Conservation (phyloP, 2,888 invertebrate genomes). For the Cephonodes hylas region DNA sequence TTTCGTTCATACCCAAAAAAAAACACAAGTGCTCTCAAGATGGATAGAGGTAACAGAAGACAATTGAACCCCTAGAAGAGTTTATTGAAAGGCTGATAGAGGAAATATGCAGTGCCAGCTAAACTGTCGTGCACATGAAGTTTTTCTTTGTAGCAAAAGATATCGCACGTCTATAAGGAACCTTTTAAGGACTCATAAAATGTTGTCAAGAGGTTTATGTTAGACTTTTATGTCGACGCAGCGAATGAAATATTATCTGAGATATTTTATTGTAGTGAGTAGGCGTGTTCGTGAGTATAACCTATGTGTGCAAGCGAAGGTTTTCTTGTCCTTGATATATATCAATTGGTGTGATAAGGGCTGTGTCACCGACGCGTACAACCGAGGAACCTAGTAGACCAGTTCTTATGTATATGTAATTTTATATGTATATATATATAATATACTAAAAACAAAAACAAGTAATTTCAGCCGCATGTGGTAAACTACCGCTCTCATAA, state of each 20-base stretch:
- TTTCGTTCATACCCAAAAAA: no score
- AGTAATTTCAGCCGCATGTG: not conserved
- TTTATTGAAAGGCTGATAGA: not conserved
- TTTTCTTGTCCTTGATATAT: not conserved
- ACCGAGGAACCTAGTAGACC: not conserved
- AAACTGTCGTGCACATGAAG: not conserved
- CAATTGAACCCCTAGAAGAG: not conserved
- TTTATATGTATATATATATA: no score
- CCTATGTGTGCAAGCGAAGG: not conserved
- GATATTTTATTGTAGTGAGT: conserved; percentile 11
- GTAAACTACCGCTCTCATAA: not conserved
- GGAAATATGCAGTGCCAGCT: not conserved
- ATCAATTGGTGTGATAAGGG: no score
- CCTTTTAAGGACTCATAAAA: conserved; percentile 16
- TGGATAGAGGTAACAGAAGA: not conserved
- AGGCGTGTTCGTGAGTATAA: conserved; percentile 1
- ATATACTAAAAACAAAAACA: no score
- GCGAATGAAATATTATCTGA: conserved; percentile 16
- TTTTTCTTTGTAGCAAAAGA: conserved; percentile 4
- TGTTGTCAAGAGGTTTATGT: conserved; percentile 18
- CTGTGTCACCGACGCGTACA: not conserved
- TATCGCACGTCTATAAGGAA: conserved; percentile 10
- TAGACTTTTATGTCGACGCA: conserved; percentile 14
- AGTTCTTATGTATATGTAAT: no score
- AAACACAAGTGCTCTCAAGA: not conserved